These are phyloP conservation scores for Erebia ligea DNA, from an alignment of 2,888 invertebrate species.

Conservation along the genomic window DNA sequence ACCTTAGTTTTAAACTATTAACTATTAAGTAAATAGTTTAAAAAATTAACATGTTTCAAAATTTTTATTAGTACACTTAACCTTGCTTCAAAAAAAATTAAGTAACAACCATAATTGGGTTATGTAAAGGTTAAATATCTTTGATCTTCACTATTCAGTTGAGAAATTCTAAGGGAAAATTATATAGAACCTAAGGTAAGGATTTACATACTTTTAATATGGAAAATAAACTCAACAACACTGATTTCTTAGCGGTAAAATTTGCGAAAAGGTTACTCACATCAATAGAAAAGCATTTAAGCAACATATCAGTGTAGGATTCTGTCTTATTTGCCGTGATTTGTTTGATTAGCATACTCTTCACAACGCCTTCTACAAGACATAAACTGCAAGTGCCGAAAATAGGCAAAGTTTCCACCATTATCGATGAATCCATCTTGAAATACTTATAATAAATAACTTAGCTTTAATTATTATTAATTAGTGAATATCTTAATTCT, in stretches of 20 bases:
- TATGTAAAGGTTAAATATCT: no score
- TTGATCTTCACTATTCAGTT: no score
- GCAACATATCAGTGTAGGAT: constrained; percentile 65
- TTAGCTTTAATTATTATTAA: neutral
- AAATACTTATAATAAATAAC: constrained; percentile 16
- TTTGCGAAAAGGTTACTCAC: constrained; percentile 55
- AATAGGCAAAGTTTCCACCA: constrained; percentile 69
- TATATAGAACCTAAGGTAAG: no score
- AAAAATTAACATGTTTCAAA: no score
- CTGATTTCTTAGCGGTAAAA: neutral
- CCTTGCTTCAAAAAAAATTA: no score
- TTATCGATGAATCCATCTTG: constrained; percentile 55
- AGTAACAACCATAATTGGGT: no score
- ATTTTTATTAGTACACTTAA: no score
- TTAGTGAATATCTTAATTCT: neutral
- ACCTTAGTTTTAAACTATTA: no score
- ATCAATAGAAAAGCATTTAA: constrained; percentile 70
- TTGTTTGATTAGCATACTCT: constrained; percentile 66
- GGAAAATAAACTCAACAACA: neutral
- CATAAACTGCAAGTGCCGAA: constrained; percentile 74
- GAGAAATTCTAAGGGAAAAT: no score
- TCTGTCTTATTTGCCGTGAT: constrained; percentile 54
- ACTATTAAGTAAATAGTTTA: no score
- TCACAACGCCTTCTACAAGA: constrained; percentile 66
- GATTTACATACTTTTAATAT: no score